Percentiles rank a stretch among this genome's conserved stretches.
These are phyloP conservation scores for Antitype chi DNA, from an alignment of 2,888 invertebrate genomes.

Conservation along the genomic window DNA sequence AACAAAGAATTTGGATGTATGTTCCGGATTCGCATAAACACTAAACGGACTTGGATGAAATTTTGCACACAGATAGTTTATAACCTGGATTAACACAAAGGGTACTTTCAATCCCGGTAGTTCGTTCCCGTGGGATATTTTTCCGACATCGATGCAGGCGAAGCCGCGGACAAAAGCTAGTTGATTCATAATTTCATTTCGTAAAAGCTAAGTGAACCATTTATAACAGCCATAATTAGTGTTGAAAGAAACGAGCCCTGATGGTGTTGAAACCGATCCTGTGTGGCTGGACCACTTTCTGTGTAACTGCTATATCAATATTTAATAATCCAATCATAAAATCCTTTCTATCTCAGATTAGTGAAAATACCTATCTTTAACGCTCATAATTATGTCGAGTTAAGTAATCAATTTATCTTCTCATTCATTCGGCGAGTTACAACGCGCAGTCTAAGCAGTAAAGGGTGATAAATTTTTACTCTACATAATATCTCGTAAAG, in stretches of 20 bases:
- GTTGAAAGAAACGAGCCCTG: slow-evolving; percentile 34
- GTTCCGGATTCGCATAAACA: neutral
- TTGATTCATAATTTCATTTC: slow-evolving; percentile 14
- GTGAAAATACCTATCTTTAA: slow-evolving; percentile 7
- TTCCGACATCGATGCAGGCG: neutral
- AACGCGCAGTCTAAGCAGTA: neutral
- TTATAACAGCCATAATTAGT: slow-evolving; percentile 29
- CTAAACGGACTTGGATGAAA: neutral
- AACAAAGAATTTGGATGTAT: neutral
- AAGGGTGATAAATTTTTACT: neutral
- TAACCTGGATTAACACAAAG: neutral
- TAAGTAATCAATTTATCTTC: slow-evolving; percentile 20
- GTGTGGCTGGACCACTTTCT: slow-evolving; percentile 43
- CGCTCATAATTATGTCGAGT: slow-evolving; percentile 6
- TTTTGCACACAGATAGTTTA: neutral
- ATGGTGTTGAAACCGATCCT: slow-evolving; percentile 34
- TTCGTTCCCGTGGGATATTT: neutral
- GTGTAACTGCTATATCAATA: slow-evolving; percentile 44
- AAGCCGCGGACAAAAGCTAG: neutral
- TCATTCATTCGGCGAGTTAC: neutral
- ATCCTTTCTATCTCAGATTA: slow-evolving; percentile 21
- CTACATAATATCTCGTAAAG: neutral
- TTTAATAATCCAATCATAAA: slow-evolving; percentile 42
- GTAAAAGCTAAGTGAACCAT: slow-evolving; percentile 15
- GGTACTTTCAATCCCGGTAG: neutral